Base-by-base conservation (phyloP, 2,888 invertebrate genomes). In the Oscheius sp. region DNA sequence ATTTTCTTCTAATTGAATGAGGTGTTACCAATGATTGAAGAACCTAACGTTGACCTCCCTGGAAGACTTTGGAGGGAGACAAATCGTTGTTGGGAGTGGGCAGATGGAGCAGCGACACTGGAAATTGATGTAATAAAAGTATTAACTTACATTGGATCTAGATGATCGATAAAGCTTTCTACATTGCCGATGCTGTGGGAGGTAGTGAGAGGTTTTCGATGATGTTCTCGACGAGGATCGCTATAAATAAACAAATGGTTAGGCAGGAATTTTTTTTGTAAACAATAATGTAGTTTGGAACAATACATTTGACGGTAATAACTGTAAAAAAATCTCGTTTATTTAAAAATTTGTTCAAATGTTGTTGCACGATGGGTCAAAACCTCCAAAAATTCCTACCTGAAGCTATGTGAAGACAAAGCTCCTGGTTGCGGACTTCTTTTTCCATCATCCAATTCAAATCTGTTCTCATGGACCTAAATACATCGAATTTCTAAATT, bases 111-210 rank as follows among this genome's bases (percentile, higher is more conserved):
- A n/a, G n/a, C n/a, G n/a, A 26, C 28, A 26, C 28, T 28, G 30
- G 41, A 41, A 59, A 6, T 5, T 36, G 5, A 26, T 12, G 4
- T 6, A 14, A 44, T 6, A 44, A 20, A 14, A 14, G 36, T 14
- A 14, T 8, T 17, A 41, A 66, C 71, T 68, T 22, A 75, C 75
- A 64, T 28, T 6, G 74, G 65, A 36, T 74, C 74, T 24, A 74
- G 38, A 14, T 76, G 72, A 6, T 72, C 56, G 66, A 74, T 65
- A 41, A 71, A 74, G 49, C 73, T 72, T 45, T 75, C 80, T 5
- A 82, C 78, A 72, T 82, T 82, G 5, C 82, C 82, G 47, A 80
- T 80, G 20, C 75, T 75, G 32, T 81, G 77, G 1, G 82, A 82
- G 0, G 78, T 67, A 2, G 81, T 80, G n/a, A 81, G 66, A 20